phyloP scores from a whole-genome alignment of 2,113 vertebrate genomes.

The Mirounga angustirostris region DNA sequence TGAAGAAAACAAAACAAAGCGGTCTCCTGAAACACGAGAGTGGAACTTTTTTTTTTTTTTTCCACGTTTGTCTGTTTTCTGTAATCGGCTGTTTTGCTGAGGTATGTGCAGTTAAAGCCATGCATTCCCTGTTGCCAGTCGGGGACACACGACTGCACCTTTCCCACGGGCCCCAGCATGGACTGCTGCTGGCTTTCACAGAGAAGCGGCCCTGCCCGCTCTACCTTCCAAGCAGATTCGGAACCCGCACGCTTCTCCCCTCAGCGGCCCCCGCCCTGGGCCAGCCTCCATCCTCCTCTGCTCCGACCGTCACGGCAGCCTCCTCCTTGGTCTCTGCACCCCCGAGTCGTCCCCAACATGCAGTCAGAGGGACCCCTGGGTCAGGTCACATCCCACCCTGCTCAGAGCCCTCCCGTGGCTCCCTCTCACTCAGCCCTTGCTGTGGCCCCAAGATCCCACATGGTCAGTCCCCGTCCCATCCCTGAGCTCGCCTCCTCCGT shows the following conservation, averaged over 20 bases:
- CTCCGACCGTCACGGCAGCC: not conserved
- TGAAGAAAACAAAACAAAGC: not conserved
- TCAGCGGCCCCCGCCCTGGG: rapidly evolving
- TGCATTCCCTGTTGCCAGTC: not conserved
- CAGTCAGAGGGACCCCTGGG: not conserved
- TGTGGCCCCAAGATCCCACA: rapidly evolving
- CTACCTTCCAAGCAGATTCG: not conserved
- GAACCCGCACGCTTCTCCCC: not conserved
- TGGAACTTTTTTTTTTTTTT: not conserved
- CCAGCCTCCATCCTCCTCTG: not conserved
- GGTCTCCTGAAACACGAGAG: not conserved
- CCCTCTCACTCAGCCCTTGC: not conserved
- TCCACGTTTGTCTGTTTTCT: not conserved
- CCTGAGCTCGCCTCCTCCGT: not conserved
- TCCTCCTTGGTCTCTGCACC: not conserved
- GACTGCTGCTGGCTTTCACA: rapidly evolving
- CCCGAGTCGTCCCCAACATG: too few relatives aligned
- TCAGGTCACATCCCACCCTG: not conserved
- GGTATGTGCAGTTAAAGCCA: not conserved
- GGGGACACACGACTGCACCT: not conserved
- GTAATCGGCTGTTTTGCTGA: not conserved
- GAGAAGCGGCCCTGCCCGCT: not conserved
- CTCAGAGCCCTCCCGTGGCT: not conserved
- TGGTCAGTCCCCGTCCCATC: not conserved
- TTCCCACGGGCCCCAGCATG: not conserved